Conservation (phyloP, 2,113 vertebrate species). For the Penelope pileata region DNA sequence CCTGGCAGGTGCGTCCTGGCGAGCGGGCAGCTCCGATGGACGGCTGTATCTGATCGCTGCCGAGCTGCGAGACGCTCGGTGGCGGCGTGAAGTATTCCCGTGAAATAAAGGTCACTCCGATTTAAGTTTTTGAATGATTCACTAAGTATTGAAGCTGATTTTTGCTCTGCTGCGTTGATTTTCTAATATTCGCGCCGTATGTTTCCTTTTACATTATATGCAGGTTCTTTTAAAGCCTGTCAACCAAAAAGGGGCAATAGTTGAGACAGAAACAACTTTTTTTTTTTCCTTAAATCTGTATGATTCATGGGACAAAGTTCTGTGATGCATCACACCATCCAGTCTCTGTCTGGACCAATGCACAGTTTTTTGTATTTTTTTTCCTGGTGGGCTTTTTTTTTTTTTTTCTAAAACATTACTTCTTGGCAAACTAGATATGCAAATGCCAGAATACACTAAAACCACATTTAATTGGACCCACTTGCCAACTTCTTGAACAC, state of each 20-base stretch:
- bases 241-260: conserved; percentile 10
- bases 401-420: conserved; percentile 78
- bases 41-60: conserved; percentile 44
- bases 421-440: conserved; percentile 86
- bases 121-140: conserved; percentile 52
- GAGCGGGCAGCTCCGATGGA: conserved; percentile 47
- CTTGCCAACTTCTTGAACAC: conserved; percentile 88
- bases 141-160: conserved; percentile 40
- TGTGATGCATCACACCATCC: conserved; percentile 65
- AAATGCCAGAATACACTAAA: conserved; percentile 87
- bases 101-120: conserved; percentile 52
- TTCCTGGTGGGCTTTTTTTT: background rate
- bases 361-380: conserved; percentile 42
- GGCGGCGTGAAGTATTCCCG: conserved; percentile 44
- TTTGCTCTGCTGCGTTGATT: conserved; percentile 17
- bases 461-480: conserved; percentile 88
- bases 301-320: conserved; percentile 72
- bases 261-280: background rate
- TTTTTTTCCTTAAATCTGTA: conserved; percentile 24
- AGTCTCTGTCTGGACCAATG: conserved; percentile 72
- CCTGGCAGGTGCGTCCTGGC: background rate
- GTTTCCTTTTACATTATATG: conserved; percentile 4
- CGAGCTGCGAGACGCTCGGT: background rate
- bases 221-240: conserved; percentile 20
- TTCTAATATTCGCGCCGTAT: conserved; percentile 22